Base-by-base conservation (phyloP, 2,888 invertebrate species). In the Physocephala rufipes region DNA sequence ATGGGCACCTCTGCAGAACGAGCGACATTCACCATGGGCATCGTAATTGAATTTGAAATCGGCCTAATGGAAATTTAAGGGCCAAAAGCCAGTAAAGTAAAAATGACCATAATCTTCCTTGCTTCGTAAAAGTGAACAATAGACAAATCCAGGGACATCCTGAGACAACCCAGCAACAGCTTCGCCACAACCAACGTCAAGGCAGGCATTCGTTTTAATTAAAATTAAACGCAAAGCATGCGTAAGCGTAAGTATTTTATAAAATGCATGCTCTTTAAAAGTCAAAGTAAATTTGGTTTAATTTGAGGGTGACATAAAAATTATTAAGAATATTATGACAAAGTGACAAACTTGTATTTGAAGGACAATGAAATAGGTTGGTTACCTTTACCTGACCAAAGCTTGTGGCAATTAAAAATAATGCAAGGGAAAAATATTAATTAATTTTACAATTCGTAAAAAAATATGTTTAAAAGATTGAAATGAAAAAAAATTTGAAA, bases 1-100 rank as follows among this genome's bases (percentile, higher is more conserved):
- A 21, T 59, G 69, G 45, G 45, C 59, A 49, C 61, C 61, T 53
- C 66, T 12, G 36, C 26, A 15, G 58, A 24, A 13, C 19, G 28
- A 30, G 53, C 43, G 67, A 63, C 62, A 71, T 61, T 67, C 47
- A 67, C 21, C 53, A 28, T 16, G 19, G 53, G 67, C 36, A 36
- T 7, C 71, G 67, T 71, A 71, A 71, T 71, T 71, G 67, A 71
- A 71, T 71, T 67, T 67, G 67, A 71, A 71, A 59, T 66, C 61
- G 49, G 59, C 36, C 62, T 71, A 71, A 71, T 71, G 67, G 62
- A 71, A 67, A 67, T 53, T 67, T 67, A 67, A 71, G 71, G 55
- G 67, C 12, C 45, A 13, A n/a, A 15, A 30, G 28, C 30, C 28
- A 53, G n/a, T 7, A 21, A 58, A 58, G 30, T 15, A 16, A 59